phyloP scores from a whole-genome alignment of 2,113 vertebrate species.

The Hemicordylus capensis region DNA sequence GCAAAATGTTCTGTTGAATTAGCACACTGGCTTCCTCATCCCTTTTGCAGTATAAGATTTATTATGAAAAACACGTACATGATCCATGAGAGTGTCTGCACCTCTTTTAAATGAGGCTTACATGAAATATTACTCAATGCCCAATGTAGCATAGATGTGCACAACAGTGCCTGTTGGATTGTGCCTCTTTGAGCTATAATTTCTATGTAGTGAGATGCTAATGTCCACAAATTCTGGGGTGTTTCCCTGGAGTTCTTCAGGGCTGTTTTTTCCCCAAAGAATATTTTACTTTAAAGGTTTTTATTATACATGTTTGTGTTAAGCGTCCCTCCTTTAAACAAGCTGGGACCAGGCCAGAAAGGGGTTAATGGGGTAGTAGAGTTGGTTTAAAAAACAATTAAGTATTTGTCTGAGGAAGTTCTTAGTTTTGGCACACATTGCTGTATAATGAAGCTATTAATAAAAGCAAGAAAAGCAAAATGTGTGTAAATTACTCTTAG shows the following conservation, averaged over 20 bases:
- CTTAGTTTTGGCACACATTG: neutral
- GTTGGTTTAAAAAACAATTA: too few species aligned
- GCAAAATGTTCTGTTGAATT: neutral
- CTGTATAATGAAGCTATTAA: neutral
- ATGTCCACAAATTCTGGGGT: neutral
- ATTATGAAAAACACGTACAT: neutral
- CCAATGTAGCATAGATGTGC: neutral
- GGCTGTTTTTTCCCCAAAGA: neutral
- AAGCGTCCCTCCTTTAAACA: too few species aligned
- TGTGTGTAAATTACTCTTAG: neutral
- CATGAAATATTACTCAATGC: accelerated
- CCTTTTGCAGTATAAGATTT: neutral
- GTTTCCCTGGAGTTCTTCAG: neutral
- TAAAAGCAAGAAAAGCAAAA: neutral
- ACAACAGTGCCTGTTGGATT: neutral
- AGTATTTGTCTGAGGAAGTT: neutral
- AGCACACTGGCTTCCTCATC: neutral
- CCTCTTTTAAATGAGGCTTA: neutral
- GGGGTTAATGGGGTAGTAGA: neutral
- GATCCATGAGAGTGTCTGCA: neutral
- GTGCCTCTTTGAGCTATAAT: neutral
- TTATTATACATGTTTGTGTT: too few species aligned
- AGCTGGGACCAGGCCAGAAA: too few species aligned
- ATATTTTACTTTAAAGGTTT: too few species aligned
- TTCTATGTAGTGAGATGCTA: neutral